phyloP scores from a whole-genome alignment of 2,113 vertebrate genomes.

The Drymodes brunneopygia region DNA sequence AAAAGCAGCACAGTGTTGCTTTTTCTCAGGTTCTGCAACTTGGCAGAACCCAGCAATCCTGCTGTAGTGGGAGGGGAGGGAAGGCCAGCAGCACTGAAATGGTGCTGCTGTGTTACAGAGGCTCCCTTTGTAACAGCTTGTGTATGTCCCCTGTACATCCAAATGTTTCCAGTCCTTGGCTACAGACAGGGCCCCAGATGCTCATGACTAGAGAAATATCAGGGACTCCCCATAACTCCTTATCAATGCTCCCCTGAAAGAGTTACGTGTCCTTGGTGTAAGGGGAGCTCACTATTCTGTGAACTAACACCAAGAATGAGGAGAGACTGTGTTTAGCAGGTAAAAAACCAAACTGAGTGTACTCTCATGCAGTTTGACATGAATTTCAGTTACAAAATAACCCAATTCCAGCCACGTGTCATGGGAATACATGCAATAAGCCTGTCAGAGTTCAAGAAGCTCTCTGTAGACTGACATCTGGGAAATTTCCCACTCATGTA shows the following conservation, averaged over 20 bases:
- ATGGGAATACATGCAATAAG: neutral
- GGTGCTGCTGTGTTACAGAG: neutral
- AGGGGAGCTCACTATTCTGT: neutral
- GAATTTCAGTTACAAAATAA: neutral
- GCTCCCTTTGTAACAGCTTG: neutral
- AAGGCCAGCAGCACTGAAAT: neutral
- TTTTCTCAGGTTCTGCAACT: slow-evolving; percentile 5
- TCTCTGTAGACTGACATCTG: neutral
- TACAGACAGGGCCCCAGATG: neutral
- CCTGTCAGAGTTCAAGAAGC: neutral
- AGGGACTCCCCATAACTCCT: neutral
- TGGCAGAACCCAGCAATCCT: neutral
- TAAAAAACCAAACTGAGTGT: neutral
- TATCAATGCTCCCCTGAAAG: neutral
- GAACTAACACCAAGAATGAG: neutral
- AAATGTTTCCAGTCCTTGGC: neutral
- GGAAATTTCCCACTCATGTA: fast-evolving
- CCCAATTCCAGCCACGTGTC: neutral
- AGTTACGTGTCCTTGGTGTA: fast-evolving
- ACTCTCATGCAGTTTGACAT: neutral
- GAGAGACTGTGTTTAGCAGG: neutral
- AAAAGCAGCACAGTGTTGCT: neutral
- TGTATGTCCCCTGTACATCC: neutral
- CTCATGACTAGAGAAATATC: neutral
- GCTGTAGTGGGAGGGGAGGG: neutral